Evolutionary conservation across 2,888 invertebrate species (phyloP), one percentile per base, ranked within the genome.

Genomic region (Brenthis daphne): DNA sequence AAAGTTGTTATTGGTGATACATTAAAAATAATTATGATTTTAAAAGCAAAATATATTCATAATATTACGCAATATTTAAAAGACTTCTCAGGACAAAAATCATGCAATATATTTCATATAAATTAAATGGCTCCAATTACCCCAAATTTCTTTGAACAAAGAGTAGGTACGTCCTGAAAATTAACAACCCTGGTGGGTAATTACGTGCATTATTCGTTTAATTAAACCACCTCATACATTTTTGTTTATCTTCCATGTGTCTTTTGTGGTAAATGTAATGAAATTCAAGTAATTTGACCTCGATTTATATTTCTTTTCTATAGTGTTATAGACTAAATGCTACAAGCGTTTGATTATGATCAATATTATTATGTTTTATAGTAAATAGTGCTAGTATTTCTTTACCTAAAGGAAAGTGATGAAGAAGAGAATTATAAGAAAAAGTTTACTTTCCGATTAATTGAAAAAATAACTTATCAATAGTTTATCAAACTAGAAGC

Each of bases 211-310:
- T 61, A 61, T 33, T 50, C 51, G n/a, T 61, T 61, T 53, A 53
- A 63, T 63, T 53, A 63, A 63, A 20, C 37, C 37, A 33, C 63
- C 53, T 3, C 53, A 63, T 63, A 60, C 50, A 60, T 60, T 60
- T 53, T 53, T 63, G 53, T 63, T 63, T 51, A 51, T 51, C 37
- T 37, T n/a, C 2, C 4, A 20, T 53, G 37, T 51, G 37, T 53
- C 63, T 53, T 53, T 63, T 53, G 43, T 37, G 2, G 14, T 14
- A 37, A 20, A 61, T 61, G 6, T 51, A 20, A 61, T 53, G 6
- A 37, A 53, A 8, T 33, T 50, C 2, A 29, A 48, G 50, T 50
- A 50, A 60, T 50, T 13, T 50, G 29, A 16, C 29, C 60, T 48
- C n/a, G 14, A 48, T 24, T 58, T 47, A 24, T 29, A 48, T 58